phyloP scores from a whole-genome alignment of 1,140 invertebrate genomes.

The Drosophila bocqueti region DNA sequence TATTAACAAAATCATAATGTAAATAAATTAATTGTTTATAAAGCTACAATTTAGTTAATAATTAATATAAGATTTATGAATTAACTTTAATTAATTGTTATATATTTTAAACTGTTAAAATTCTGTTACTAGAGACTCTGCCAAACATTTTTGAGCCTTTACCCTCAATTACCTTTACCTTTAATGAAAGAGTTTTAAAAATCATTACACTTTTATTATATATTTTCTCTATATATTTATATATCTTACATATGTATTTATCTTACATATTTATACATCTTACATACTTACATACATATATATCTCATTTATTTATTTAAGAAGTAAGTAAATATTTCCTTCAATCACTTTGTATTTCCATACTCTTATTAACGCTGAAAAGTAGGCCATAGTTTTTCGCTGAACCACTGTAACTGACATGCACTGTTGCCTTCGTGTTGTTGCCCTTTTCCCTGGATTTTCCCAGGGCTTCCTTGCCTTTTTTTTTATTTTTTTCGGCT shows the following conservation, averaged over 20 bases:
- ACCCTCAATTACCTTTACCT: neutral
- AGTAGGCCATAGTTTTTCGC: neutral
- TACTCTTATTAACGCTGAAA: neutral
- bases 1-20: neutral
- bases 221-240: neutral
- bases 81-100: rapidly evolving
- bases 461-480: neutral
- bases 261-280: too few relatives aligned
- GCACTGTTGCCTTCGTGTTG: constrained; percentile 7
- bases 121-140: too few relatives aligned
- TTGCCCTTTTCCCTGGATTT: constrained; percentile 4
- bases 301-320: neutral
- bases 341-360: neutral
- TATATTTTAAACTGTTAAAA: neutral
- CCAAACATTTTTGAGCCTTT: neutral
- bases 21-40: neutral
- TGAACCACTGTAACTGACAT: constrained; percentile 14
- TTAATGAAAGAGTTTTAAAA: neutral
- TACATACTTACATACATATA: too few relatives aligned
- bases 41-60: too few relatives aligned
- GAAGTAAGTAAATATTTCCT: neutral
- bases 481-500: neutral
- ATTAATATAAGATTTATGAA: neutral
- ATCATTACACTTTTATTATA: neutral
- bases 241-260: neutral